Evolutionary conservation across 1,140 invertebrate genomes (phyloP), one percentile per base, ranked within the genome.

Genomic region (Trichonephila inaurata): DNA sequence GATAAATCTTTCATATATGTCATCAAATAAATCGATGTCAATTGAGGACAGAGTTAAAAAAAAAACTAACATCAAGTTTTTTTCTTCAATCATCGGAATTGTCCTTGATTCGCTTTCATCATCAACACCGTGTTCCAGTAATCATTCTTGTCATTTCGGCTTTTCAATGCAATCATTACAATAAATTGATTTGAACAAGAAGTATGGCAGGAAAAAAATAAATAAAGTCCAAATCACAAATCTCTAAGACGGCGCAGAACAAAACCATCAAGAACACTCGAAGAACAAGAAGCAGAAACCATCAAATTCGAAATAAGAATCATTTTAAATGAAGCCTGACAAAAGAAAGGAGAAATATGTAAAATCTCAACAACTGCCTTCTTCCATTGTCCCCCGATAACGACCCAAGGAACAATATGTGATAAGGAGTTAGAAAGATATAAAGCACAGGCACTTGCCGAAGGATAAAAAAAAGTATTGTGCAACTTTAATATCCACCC

Each of bases 401-500:
- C 72, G 72, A 77, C 28, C 24, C 6, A 40, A 16, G 51, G 72
- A 77, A 77, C 72, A 77, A 77, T 40, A 40, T 40, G 72, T 16
- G 33, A 77, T 77, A 77, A 77, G 72, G 24, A 77, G 28, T 28
- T 10, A 51, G 51, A 77, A 6, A 0, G 69, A 33, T 33, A 77
- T 77, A 28, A 28, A 77, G 72, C 24, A 16, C 18, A 77, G 4
- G 72, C 7, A 77, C 28, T 77, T 8, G 72, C 72, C 40, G 33
- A 77, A 72, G 24, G 69, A 5, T 33, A n/a, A 60, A 83, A 51
- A 51, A 51, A 51, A 51, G 51, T 51, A 3, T 51, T 51, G 82
- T 88, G 18, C 86, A 24, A 21, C 60, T 19, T 64, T 62, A 88
- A 88, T 88, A 60, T 64, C 86, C 86, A 62, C 40, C 60, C 86